A percentile compares a stretch with the other conserved stretches of the same genome.
Evolutionary conservation across 2,113 vertebrate species (phyloP).

Genomic region (Mola mola): DNA sequence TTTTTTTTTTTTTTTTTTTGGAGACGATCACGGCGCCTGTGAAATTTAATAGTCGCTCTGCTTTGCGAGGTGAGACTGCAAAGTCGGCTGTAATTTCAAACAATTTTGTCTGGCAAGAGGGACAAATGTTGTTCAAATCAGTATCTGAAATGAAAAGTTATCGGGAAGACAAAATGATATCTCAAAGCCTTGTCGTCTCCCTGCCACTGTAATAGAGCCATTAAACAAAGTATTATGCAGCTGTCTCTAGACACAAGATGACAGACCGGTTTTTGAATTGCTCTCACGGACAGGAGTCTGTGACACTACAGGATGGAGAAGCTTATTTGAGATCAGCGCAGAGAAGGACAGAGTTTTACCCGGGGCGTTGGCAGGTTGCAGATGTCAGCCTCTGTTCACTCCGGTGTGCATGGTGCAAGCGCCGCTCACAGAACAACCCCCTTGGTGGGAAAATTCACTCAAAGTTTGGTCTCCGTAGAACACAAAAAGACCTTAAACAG

Average conservation of each 20-base stretch:
- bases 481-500: slow-evolving; percentile 73
- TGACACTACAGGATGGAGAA: slow-evolving; percentile 26
- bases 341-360: slow-evolving; percentile 51
- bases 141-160: slow-evolving; percentile 50
- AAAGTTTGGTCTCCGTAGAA: slow-evolving; percentile 74
- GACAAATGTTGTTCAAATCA: slow-evolving; percentile 24
- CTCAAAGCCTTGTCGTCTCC: slow-evolving; percentile 30
- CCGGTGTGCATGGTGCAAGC: slow-evolving; percentile 28
- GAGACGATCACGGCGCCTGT: not conserved
- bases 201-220: slow-evolving; percentile 42
- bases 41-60: slow-evolving; percentile 12
- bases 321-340: slow-evolving; percentile 52
- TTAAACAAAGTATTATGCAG: slow-evolving; percentile 53
- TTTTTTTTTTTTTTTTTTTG: not conserved
- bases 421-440: slow-evolving; percentile 38
- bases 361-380: slow-evolving; percentile 68
- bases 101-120: slow-evolving; percentile 20
- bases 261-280: slow-evolving; percentile 45
- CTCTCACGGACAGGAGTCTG: slow-evolving; percentile 46
- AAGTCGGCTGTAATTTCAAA: slow-evolving; percentile 6
- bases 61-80: not conserved
- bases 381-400: slow-evolving; percentile 61
- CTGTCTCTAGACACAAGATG: slow-evolving; percentile 41
- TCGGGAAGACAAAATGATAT: slow-evolving; percentile 47
- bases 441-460: slow-evolving; percentile 68